These are phyloP conservation scores for Melanotaenia nigrans DNA, from an alignment of 2,797 vertebrate species.

Conservation along the genomic window DNA sequence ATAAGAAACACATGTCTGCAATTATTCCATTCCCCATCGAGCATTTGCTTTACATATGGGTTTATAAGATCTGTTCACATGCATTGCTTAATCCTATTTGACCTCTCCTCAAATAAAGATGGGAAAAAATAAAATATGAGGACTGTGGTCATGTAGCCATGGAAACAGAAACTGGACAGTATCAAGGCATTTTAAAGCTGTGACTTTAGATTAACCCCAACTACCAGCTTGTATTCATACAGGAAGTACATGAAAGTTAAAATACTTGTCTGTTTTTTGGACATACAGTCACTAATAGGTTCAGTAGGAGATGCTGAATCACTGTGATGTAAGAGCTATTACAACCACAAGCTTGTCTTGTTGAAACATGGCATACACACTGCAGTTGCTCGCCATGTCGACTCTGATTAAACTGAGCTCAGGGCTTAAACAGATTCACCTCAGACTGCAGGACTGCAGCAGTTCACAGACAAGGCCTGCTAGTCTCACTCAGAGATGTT, in stretches of 20 bases:
- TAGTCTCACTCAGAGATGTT: slow-evolving; percentile 10
- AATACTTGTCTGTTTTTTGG: background rate
- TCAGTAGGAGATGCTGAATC: slow-evolving; percentile 25
- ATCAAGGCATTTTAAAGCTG: background rate
- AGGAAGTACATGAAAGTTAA: background rate
- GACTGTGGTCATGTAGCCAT: background rate
- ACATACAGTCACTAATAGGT: slow-evolving; percentile 5
- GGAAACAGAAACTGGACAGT: background rate
- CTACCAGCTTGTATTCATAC: background rate
- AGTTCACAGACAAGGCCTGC: slow-evolving; percentile 5
- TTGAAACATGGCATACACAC: slow-evolving; percentile 29
- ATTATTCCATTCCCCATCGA: slow-evolving; percentile 5
- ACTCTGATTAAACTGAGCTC: slow-evolving; percentile 19
- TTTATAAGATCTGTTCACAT: background rate
- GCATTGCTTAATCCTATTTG: background rate
- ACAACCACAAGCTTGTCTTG: slow-evolving; percentile 26
- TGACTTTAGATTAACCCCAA: background rate
- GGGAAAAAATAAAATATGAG: background rate
- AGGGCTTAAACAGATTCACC: slow-evolving; percentile 22
- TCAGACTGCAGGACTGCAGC: slow-evolving; percentile 12
- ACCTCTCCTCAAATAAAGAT: background rate
- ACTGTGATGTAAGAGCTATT: slow-evolving; percentile 24
- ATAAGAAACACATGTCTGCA: slow-evolving; percentile 35
- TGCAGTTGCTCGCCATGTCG: slow-evolving; percentile 17
- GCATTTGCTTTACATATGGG: background rate